phyloP scores from a whole-genome alignment of 2,797 vertebrate species.

The Falco columbarius region DNA sequence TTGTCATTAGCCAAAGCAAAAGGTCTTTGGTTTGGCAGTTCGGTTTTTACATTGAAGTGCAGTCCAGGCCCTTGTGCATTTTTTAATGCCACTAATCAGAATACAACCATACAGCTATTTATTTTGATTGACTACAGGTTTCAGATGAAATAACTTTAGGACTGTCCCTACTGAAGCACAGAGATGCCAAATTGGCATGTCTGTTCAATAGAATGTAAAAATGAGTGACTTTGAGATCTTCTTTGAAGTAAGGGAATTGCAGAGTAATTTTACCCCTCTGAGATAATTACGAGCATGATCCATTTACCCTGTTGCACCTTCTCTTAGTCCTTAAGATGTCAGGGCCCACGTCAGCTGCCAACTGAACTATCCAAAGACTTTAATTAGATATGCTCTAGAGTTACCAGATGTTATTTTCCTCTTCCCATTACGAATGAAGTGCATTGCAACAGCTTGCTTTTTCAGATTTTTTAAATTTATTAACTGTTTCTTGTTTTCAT shows the following conservation, averaged over 20 bases:
- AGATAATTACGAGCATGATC: neutral
- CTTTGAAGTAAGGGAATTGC: neutral
- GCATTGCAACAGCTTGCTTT: neutral
- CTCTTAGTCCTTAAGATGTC: neutral
- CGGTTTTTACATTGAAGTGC: neutral
- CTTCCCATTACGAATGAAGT: neutral
- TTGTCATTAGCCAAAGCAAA: neutral
- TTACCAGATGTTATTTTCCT: neutral
- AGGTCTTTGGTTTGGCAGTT: neutral
- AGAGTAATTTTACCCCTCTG: neutral
- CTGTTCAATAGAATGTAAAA: neutral
- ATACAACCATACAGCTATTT: neutral
- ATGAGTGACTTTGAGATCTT: neutral
- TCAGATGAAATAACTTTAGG: neutral
- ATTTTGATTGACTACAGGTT: neutral
- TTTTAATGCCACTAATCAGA: neutral
- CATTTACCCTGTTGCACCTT: neutral
- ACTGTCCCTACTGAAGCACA: neutral
- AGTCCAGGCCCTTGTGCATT: neutral
- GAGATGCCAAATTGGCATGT: neutral
- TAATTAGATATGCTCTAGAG: neutral
- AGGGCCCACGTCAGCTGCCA: neutral
- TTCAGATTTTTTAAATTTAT: neutral
- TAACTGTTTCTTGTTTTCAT: slow-evolving; percentile 2
- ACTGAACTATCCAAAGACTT: neutral